These are phyloP conservation scores for Prolemur simus DNA, from an alignment of 2,113 vertebrate species.

Conservation along the genomic window DNA sequence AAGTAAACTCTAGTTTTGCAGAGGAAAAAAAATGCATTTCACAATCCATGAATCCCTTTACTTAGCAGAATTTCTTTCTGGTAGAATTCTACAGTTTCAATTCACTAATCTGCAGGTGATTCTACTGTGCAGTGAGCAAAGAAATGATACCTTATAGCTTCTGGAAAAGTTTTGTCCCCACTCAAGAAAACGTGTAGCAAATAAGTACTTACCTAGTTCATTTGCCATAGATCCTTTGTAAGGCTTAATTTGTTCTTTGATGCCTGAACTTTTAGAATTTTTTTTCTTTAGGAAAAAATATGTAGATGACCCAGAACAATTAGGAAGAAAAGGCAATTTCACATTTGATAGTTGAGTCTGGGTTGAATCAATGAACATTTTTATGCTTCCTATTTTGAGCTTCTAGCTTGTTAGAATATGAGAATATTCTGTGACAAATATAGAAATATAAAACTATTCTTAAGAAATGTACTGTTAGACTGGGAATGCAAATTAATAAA, in stretches of 20 bases:
- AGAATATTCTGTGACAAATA: background rate
- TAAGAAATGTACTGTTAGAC: background rate
- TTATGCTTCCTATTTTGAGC: background rate
- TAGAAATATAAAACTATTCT: background rate
- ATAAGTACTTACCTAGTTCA: background rate
- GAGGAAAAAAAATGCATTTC: background rate
- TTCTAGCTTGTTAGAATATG: background rate
- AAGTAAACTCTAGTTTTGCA: background rate
- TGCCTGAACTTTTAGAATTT: background rate
- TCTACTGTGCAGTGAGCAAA: background rate
- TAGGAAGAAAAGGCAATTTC: background rate
- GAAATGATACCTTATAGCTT: background rate
- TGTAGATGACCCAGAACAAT: background rate
- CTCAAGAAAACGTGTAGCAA: background rate
- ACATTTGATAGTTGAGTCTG: background rate
- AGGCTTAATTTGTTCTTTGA: background rate
- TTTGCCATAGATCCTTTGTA: background rate
- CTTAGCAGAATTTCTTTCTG: background rate
- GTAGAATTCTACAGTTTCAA: background rate
- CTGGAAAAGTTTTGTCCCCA: background rate
- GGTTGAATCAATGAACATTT: background rate
- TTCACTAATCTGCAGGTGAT: background rate
- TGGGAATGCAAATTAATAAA: background rate
- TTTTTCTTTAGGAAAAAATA: background rate
- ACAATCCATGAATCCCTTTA: background rate